Conservation (phyloP, 2,888 invertebrate species). For the Netelia inedita region DNA sequence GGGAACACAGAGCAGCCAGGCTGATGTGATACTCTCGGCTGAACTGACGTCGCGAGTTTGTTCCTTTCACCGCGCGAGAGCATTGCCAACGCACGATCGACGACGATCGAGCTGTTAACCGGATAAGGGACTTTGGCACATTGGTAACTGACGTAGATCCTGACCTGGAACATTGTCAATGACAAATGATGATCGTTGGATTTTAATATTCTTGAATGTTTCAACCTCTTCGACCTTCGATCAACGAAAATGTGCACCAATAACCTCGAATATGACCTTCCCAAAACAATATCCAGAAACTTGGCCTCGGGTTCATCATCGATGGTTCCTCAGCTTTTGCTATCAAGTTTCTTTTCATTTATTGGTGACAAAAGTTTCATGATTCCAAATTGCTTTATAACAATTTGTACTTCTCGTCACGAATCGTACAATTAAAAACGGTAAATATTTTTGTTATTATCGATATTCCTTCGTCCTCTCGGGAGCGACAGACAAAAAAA, state of each 20-base stretch:
- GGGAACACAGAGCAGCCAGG: slow-evolving; percentile 50
- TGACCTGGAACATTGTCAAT: neutral
- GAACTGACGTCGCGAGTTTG: slow-evolving; percentile 27
- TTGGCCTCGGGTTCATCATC: too few species aligned
- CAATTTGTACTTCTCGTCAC: too few species aligned
- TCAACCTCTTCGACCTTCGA: too few species aligned
- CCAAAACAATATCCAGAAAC: too few species aligned
- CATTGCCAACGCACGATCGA: slow-evolving; percentile 26
- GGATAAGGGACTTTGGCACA: slow-evolving; percentile 20
- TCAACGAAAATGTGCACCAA: too few species aligned
- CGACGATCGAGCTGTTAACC: slow-evolving; percentile 14
- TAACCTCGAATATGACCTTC: too few species aligned
- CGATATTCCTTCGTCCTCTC: neutral
- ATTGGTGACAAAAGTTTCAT: too few species aligned
- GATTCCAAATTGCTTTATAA: too few species aligned
- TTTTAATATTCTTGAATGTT: too few species aligned
- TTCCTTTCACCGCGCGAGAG: slow-evolving; percentile 13
- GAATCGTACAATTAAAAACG: too few species aligned
- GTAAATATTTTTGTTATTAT: neutral
- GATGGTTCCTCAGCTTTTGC: too few species aligned
- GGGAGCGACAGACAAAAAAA: neutral
- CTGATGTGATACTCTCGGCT: slow-evolving; percentile 25
- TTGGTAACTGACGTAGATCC: neutral
- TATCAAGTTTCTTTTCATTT: too few species aligned
- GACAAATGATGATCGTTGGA: neutral